Evolutionary conservation across 2,888 invertebrate species (phyloP).

Genomic region (Platycheirus albimanus): DNA sequence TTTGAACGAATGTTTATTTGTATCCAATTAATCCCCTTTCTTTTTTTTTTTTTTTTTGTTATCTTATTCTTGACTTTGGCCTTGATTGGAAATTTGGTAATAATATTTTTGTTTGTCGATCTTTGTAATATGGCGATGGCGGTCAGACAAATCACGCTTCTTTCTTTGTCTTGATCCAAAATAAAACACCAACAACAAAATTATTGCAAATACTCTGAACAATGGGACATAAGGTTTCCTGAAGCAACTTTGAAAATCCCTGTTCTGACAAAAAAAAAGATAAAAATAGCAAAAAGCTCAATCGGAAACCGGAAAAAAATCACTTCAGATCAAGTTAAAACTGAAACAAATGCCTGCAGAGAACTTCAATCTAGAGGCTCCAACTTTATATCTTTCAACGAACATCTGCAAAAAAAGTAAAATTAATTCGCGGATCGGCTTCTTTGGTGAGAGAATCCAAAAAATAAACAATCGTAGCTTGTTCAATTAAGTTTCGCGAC

Average conservation of each 20-base stretch:
- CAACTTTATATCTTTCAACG: conserved; percentile 29
- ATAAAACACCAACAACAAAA: neutral
- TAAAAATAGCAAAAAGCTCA: conserved; percentile 16
- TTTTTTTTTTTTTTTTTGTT: conserved; percentile 34
- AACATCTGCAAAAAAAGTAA: conserved; percentile 19
- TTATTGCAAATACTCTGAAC: too few relatives aligned
- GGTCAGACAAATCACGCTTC: conserved; percentile 6
- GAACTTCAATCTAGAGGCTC: conserved; percentile 42
- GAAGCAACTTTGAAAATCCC: conserved; percentile 1
- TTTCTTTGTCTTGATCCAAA: neutral
- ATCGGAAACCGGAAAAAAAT: conserved; percentile 29
- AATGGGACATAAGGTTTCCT: too few relatives aligned
- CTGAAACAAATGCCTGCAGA: neutral
- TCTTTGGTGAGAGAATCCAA: conserved; percentile 34
- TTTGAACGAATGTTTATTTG: conserved; percentile 40
- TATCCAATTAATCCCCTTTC: conserved; percentile 61
- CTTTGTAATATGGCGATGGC: neutral
- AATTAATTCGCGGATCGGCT: conserved; percentile 57
- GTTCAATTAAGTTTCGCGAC: conserved; percentile 53
- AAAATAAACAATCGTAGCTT: conserved; percentile 52
- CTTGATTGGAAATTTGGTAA: conserved; percentile 54
- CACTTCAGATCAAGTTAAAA: too few relatives aligned
- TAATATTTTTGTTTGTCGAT: conserved; percentile 31
- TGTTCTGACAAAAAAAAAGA: neutral
- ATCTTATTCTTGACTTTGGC: conserved; percentile 42